Evolutionary conservation across 1,140 invertebrate species (phyloP), one percentile per base, ranked within the genome.

Genomic region (Cecropterus lyciades): DNA sequence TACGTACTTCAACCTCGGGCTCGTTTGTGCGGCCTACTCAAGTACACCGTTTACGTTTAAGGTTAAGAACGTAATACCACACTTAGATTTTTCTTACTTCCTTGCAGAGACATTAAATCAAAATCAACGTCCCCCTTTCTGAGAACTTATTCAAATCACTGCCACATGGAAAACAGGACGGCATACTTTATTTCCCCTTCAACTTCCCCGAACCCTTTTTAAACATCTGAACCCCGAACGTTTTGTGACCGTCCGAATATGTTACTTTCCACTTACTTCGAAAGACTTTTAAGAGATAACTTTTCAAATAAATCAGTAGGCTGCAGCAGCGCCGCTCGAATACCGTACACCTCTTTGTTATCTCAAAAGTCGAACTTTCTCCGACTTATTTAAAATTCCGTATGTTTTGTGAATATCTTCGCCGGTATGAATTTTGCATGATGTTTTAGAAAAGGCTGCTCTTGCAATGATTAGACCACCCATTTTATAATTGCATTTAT

Each of bases 301-400:
- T 86, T 86, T 86, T 83, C 80, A 80, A 83, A 86, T 86, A 86
- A 86, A 86, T 84, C 84, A 86, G 75, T 77, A 79, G 73, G 75
- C 75, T 76, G 78, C 77, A 75, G 56, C n/a, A n/a, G n/a, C n/a
- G n/a, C n/a, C 55, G 72, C 69, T 70, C 68, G 57, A n/a, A n/a
- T 57, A 43, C 56, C 67, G 56, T 70, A 68, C 64, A 69, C n/a
- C 63, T 76, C 73, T 76, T 71, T 76, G 73, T 76, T 80, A 76
- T 80, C 76, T 71, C 43, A 60, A 53, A 69, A 78, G 65, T 56
- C 56, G 55, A 77, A 79, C 55, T 80, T 79, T 71, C 27, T 42
- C 60, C 27, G 56, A 69, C 67, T 73, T 75, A 80, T 83, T 79
- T 76, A 74, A 77, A 76, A 77, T 80, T 80, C 68, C 76, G 74